Evolutionary conservation across 2,888 invertebrate species (phyloP), one percentile per base, ranked within the genome.

Genomic region (Chrysotoxum bicinctum): DNA sequence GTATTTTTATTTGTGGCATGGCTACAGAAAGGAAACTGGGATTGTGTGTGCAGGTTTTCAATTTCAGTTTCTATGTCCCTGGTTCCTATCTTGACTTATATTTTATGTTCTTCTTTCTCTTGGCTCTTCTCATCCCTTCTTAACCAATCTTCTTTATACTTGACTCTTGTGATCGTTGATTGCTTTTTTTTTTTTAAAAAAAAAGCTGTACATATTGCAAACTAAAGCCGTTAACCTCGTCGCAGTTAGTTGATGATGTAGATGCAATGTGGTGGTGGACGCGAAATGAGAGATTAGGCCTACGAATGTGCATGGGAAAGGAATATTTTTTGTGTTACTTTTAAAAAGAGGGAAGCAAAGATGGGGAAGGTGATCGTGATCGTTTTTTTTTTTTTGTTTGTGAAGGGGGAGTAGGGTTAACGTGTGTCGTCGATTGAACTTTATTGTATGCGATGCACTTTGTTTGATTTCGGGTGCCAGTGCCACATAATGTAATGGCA

Each of bases 1-100:
- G 84, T 72, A 68, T 21, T 66, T 52, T 14, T 45, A 52, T 60
- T 37, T 60, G 23, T 32, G 3, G 50, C 21, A n/a, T n/a, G n/a
- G n/a, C n/a, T n/a, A n/a, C n/a, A 64, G n/a, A 23, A 35, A 23
- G 35, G 4, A 48, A 50, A 50, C 12, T 35, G 66, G 16, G 9
- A 35, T 70, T 30, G 16, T 70, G 78, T 50, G 43, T 78, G 73
- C 45, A 58, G 54, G 45, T 64, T 58, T 84, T 76, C 72, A 84
- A 79, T 80, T 76, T 79, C 70, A 72, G 23, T 84, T 84, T 66
- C 84, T 80, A 84, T 84, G 80, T 77, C 66, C 72, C 60, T 60
- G 75, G 66, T 45, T 84, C 79, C 84, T 84, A 84, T 84, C 84
- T 84, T 84, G 84, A 84, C 84, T 84, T 84, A 84, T 84, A 84